These are phyloP conservation scores for Actinernus sp. DNA, from an alignment of 92 coral and sea anemone species.

Conservation along the genomic window DNA sequence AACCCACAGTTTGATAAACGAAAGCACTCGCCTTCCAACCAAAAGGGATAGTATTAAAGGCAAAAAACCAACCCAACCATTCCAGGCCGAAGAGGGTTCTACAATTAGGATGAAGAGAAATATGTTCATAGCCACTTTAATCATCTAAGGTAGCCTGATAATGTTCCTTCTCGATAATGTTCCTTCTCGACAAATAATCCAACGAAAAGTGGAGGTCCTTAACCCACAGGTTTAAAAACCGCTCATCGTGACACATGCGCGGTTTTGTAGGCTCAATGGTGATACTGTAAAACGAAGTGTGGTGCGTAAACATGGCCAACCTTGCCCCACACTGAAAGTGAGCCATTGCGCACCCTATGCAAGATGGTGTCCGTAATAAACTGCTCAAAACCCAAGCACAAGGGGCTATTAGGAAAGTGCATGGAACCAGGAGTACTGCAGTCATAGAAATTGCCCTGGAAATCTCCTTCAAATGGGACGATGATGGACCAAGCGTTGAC, in stretches of 20 bases:
- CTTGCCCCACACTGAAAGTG: constrained; percentile 1
- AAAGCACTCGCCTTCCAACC: background rate
- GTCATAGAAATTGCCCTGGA: constrained; percentile 2
- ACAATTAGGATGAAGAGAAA: too few species aligned
- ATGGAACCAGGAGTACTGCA: background rate
- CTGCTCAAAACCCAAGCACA: background rate
- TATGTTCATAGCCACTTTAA: too few species aligned
- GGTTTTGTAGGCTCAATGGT: too few species aligned
- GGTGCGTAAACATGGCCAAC: background rate
- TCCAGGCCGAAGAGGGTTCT: too few species aligned
- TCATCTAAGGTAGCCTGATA: too few species aligned
- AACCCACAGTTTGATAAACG: too few species aligned
- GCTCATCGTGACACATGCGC: too few species aligned
- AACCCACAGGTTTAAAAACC: too few species aligned
- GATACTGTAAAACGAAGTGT: too few species aligned
- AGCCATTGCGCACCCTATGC: background rate
- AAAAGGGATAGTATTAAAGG: background rate
- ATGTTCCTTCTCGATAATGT: background rate
- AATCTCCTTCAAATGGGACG: background rate
- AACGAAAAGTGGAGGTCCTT: background rate
- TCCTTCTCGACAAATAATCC: background rate
- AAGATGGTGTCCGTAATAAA: background rate
- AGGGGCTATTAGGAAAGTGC: background rate
- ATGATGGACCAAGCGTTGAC: background rate
- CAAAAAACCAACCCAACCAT: background rate